A percentile compares a stretch with the other conserved stretches of the same genome.
Conservation (phyloP, 2,797 vertebrate species). For the Mormyrus hasselquistii region DNA sequence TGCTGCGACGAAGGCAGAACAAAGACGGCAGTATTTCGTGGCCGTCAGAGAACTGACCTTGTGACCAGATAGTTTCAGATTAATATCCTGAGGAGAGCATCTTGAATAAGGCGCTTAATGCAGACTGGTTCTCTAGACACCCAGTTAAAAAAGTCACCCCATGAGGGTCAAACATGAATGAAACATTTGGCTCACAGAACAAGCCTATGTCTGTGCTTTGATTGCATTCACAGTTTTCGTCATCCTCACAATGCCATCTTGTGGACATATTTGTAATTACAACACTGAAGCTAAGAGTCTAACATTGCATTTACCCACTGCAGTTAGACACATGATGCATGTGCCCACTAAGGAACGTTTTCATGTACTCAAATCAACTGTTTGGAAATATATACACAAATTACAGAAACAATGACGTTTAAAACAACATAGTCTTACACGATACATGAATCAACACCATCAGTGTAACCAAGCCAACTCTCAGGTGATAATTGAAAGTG, state of each 20-base stretch:
- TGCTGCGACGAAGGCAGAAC: not conserved
- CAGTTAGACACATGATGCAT: not conserved
- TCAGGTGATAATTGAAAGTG: not conserved
- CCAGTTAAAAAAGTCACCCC: not conserved
- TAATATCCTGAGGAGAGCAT: not conserved
- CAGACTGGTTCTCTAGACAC: not conserved
- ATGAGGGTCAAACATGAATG: not conserved
- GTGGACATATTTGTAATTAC: not conserved
- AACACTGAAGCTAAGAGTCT: not conserved
- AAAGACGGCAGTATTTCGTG: not conserved
- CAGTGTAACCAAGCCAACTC: not conserved
- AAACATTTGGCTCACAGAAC: not conserved
- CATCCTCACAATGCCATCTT: not conserved
- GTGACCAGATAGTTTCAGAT: not conserved
- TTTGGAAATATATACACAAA: not conserved
- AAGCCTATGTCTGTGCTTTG: not conserved
- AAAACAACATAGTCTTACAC: not conserved
- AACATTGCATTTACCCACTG: not conserved
- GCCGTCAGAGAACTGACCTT: not conserved
- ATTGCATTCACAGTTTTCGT: not conserved
- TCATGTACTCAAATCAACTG: not conserved
- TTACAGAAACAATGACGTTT: not conserved
- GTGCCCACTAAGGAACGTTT: not conserved
- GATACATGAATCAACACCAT: not conserved
- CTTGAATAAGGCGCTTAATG: not conserved